A percentile compares a stretch with the other conserved stretches of the same genome.
phyloP scores from a whole-genome alignment of 2,113 vertebrate species.

The Pyrgilauda ruficollis region DNA sequence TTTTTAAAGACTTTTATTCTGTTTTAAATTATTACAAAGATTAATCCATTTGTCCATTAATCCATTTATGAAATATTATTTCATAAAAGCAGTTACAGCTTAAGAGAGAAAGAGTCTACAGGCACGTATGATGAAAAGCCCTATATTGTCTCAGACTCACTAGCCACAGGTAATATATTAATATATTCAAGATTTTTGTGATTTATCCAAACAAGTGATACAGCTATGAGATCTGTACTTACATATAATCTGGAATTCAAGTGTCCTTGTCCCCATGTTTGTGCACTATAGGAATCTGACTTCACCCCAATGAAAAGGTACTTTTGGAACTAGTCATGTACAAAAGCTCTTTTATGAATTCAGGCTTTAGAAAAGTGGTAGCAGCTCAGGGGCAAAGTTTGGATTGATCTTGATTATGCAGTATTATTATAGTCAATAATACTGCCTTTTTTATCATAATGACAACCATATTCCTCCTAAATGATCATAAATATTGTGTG shows the following conservation, averaged over 20 bases:
- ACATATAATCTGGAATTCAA: background rate
- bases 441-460: background rate
- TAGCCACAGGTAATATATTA: background rate
- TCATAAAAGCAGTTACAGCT: background rate
- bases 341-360: background rate
- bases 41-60: background rate
- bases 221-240: background rate
- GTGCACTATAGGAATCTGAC: background rate
- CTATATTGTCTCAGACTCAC: background rate
- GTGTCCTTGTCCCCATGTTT: background rate
- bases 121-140: background rate
- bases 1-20: background rate
- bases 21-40: background rate
- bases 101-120: background rate
- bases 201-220: background rate
- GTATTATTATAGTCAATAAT: background rate
- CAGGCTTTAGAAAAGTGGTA: background rate
- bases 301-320: background rate
- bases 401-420: background rate
- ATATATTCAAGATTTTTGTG: background rate
- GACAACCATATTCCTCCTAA: background rate
- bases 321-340: background rate
- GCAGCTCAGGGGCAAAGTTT: background rate
- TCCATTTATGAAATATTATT: background rate
- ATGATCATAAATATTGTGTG: background rate